Base-by-base conservation (phyloP, 23 tunicate genomes). In the Styela clava region DNA sequence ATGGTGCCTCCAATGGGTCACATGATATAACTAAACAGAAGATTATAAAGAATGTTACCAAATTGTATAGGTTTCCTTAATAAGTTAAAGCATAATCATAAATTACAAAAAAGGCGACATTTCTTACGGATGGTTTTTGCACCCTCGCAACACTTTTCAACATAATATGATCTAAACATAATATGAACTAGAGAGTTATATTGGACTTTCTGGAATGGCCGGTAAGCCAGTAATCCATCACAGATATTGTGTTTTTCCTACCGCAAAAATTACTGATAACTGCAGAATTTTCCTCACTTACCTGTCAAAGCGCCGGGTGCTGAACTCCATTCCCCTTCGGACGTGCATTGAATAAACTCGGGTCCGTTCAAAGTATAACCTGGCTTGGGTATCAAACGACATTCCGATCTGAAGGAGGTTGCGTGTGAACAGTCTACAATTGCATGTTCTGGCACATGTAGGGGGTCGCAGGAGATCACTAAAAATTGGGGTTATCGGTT, bases 391-490 rank as follows among this genome's bases (percentile, higher is more conserved):
- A 52, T 52, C 63, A 76, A 0, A 0, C 62, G 33, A 74, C 95
- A 89, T 35, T 61, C 82, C 12, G 89, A 85, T 19, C 74, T 35
- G 74, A 79, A 89, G 9, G 74, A 61, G 78, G 63, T 61, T 9
- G 31, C 81, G 34, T 74, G 69, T 52, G 86, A 31, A 83, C 95
- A 89, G n/a, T 31, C 33, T 3, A 85, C 31, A 24, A 64, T 44
- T 37, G 86, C 89, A 73, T 80, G 76, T 5, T 34, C 32, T 19
- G 88, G 88, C 21, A 73, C 51, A 18, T 64, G 22, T 51, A 88
- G 34, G 20, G 69, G 74, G 2, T 52, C 84, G 63, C 94, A 88
- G n/a, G 80, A 69, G 0, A 88, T 88, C 62, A 79, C 91, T 86
- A 56, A 0, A n/a, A n/a, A n/a, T n/a, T n/a, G n/a, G n/a, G n/a